phyloP scores from a whole-genome alignment of 2,113 vertebrate genomes.

The Panurus biarmicus region DNA sequence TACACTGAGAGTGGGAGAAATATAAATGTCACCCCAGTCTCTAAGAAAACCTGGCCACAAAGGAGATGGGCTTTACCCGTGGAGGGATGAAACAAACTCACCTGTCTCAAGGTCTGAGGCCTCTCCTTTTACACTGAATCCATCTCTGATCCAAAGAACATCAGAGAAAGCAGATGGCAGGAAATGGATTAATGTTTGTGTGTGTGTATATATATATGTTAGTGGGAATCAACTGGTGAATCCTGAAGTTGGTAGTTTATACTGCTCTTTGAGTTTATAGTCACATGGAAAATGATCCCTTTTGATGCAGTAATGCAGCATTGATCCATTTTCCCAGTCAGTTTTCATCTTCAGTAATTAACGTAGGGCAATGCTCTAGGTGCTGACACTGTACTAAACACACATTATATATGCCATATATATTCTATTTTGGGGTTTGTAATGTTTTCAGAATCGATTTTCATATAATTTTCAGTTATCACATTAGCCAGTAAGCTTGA shows the following conservation, averaged over 20 bases:
- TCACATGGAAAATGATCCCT: not conserved
- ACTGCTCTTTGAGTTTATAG: not conserved
- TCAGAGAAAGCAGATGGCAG: not conserved
- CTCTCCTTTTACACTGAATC: not conserved
- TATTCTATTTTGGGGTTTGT: not conserved
- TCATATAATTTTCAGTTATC: not conserved
- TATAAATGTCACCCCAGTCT: not conserved
- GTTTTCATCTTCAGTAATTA: not conserved
- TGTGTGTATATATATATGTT: not conserved
- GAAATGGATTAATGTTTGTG: not conserved
- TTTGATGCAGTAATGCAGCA: not conserved
- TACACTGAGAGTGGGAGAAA: not conserved
- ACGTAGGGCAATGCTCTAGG: not conserved
- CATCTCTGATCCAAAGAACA: not conserved
- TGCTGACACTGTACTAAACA: not conserved
- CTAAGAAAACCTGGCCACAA: not conserved
- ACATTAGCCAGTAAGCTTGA: not conserved
- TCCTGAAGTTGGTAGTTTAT: not conserved
- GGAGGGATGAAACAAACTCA: not conserved
- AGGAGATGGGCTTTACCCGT: not conserved
- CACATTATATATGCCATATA: not conserved
- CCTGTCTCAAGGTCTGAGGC: not conserved
- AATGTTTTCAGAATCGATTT: not conserved
- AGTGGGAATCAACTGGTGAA: not conserved
- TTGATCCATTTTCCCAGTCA: not conserved